Conservation (phyloP, 2,888 invertebrate species). For the Drosophila tripunctata region DNA sequence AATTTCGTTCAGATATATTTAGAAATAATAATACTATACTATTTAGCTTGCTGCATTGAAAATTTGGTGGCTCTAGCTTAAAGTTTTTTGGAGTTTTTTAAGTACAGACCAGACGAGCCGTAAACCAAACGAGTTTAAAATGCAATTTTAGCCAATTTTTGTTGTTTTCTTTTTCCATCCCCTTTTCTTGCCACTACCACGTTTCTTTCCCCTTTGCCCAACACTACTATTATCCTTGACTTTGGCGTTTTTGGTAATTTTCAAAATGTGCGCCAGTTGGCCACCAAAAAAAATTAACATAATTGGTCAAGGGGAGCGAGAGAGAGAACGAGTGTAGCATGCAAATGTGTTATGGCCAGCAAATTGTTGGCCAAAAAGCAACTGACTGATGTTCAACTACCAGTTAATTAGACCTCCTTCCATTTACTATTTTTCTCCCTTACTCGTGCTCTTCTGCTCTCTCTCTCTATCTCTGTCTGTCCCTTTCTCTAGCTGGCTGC, state of each 20-base stretch:
- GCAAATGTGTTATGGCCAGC: slow-evolving; percentile 30
- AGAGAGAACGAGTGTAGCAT: slow-evolving; percentile 31
- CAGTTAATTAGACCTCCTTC: slow-evolving; percentile 57
- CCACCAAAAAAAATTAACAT: slow-evolving; percentile 62
- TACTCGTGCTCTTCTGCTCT: no score
- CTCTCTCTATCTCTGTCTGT: neutral
- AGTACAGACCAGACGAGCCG: neutral
- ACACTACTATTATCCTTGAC: slow-evolving; percentile 43
- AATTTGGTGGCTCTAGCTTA: no score
- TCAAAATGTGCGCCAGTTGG: slow-evolving; percentile 65
- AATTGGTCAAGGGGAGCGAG: slow-evolving; percentile 43
- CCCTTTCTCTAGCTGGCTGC: neutral
- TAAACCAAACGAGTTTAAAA: slow-evolving; percentile 48
- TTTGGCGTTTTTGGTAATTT: slow-evolving; percentile 63
- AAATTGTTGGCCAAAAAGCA: slow-evolving; percentile 25
- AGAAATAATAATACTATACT: no score
- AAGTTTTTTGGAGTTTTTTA: slow-evolving; percentile 23
- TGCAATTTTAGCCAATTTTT: slow-evolving; percentile 65
- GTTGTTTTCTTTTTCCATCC: slow-evolving; percentile 26
- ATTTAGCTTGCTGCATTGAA: no score
- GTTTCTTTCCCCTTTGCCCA: neutral
- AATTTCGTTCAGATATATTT: no score
- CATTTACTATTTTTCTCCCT: slow-evolving; percentile 8
- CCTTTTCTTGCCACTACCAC: neutral
- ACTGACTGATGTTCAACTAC: slow-evolving; percentile 6